Evolutionary conservation across 2,888 invertebrate genomes (phyloP).

Genomic region (Spialia ferax): DNA sequence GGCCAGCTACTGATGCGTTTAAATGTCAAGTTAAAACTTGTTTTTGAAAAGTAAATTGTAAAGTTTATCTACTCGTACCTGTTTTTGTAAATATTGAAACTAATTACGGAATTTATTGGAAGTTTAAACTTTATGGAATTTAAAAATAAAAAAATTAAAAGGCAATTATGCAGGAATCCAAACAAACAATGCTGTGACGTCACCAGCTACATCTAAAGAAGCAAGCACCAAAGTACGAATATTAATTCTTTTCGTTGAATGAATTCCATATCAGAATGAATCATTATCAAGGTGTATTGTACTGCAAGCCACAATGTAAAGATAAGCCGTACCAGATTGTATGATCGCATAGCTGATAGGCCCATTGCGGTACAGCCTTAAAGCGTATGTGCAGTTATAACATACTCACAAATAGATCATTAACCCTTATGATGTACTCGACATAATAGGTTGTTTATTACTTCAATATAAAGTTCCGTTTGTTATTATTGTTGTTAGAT

Average conservation of each 20-base stretch:
- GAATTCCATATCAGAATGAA: slow-evolving; percentile 15
- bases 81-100: slow-evolving; percentile 1
- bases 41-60: neutral
- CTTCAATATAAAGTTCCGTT: neutral
- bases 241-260: slow-evolving; percentile 15
- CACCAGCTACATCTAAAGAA: neutral
- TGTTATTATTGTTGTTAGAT: neutral
- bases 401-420: slow-evolving; percentile 20
- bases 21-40: slow-evolving; percentile 15
- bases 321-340: slow-evolving; percentile 22
- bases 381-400: slow-evolving; percentile 13
- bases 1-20: slow-evolving; percentile 12
- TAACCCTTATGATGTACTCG: slow-evolving; percentile 13
- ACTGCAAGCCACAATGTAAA: slow-evolving; percentile 18
- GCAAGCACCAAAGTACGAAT: neutral
- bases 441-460: neutral
- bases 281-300: slow-evolving; percentile 29
- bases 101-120: neutral
- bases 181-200: neutral
- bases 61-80: neutral
- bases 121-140: neutral
- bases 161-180: neutral
- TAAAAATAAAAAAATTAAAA: neutral
- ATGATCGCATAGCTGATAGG: slow-evolving; percentile 21
- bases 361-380: slow-evolving; percentile 8